Base-by-base conservation (phyloP, 1,140 invertebrate genomes). In the Arctopsyche grandis region DNA sequence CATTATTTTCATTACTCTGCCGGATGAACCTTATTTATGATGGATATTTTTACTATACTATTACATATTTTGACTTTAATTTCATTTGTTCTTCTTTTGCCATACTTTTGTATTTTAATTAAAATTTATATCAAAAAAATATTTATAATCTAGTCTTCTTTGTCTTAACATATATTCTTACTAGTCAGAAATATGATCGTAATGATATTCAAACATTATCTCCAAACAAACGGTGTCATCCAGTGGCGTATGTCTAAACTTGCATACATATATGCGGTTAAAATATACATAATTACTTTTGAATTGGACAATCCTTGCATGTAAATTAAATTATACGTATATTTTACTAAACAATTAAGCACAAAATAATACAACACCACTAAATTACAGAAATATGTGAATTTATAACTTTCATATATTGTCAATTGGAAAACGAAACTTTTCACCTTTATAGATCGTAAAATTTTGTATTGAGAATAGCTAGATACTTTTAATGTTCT, bases 361-460 rank as follows among this genome's bases (percentile, higher is more conserved):
- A 38, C 29, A 66, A 66, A 60, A 19, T 22, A 26, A 0, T 12
- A 66, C 21, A 26, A 66, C 3, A 66, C 63, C 22, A 66, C 19
- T 9, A 60, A 60, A n/a, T 60, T 5, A 60, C 16, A 60, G n/a
- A 60, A 19, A 21, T 60, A 60, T 21, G 14, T 60, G 56, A 21
- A 60, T 60, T n/a, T 52, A 60, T 38, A 38, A 38, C 7, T 60
- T 60, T 60, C 56, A 60, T 60, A 60, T 3, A 19, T 60, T 66
- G 63, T 66, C 63, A 66, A 66, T 66, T 66, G 21, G n/a, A 66
- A 60, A 60, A 60, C 19, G 24, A 66, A 66, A 66, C 14, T 22
- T 26, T 66, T 66, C 63, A 66, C 29, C 29, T 22, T 9, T 24
- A 29, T 66, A 66, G 63, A 22, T 26, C n/a, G 14, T 66, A 66